phyloP scores from a whole-genome alignment of 92 coral and sea anemone species.

The Parazoanthus darwini region DNA sequence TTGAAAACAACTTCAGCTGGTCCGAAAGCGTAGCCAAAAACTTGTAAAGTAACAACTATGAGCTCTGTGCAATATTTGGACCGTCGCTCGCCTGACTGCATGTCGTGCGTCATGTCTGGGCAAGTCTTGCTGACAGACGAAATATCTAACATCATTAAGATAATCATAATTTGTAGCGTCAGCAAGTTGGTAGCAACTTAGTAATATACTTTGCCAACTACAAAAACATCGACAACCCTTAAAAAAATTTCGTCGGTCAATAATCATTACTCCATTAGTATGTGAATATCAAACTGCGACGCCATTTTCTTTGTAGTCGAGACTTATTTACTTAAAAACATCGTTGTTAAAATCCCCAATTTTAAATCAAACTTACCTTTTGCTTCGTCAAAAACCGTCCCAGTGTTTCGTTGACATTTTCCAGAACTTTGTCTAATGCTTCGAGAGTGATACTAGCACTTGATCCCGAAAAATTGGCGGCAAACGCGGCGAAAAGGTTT shows the following conservation, averaged over 20 bases:
- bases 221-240: background rate
- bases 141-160: too few species aligned
- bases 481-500: slow-evolving; percentile 45
- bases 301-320: background rate
- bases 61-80: too few species aligned
- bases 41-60: too few species aligned
- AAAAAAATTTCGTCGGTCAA: too few species aligned
- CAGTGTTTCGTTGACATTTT: slow-evolving; percentile 27
- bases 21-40: too few species aligned
- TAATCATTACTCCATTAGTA: too few species aligned
- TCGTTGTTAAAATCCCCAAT: background rate
- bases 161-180: background rate
- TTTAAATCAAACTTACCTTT: slow-evolving; percentile 1
- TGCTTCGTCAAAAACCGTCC: slow-evolving; percentile 16
- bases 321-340: background rate
- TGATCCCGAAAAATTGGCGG: slow-evolving; percentile 24
- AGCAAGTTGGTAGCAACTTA: background rate
- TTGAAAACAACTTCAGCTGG: too few species aligned
- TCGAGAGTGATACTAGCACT: background rate
- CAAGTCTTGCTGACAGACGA: too few species aligned
- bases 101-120: too few species aligned
- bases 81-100: too few species aligned
- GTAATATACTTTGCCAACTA: background rate
- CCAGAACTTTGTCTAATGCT: slow-evolving; percentile 21
- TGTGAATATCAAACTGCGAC: background rate